These are phyloP conservation scores for Mionectes macconnelli DNA, from an alignment of 2,113 vertebrate genomes.

Conservation along the genomic window DNA sequence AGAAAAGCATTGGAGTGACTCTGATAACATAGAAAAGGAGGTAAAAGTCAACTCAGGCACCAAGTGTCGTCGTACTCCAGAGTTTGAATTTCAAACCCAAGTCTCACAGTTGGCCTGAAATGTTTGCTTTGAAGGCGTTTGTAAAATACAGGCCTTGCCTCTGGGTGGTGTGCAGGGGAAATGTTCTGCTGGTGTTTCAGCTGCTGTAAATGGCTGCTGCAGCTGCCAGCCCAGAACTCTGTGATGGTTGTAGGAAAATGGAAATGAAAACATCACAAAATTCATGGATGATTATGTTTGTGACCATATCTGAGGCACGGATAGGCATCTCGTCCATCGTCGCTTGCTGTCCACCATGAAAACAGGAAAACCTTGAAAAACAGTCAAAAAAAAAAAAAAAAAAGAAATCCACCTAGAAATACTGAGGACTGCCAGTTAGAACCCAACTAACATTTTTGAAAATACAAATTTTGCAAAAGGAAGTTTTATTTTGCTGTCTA, in stretches of 20 bases:
- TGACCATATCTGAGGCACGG: neutral
- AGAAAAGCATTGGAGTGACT: neutral
- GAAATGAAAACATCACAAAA: neutral
- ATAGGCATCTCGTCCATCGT: neutral
- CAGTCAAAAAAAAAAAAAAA: neutral
- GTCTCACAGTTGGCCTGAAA: neutral
- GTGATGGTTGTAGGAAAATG: neutral
- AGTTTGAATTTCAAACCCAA: neutral
- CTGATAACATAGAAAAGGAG: neutral
- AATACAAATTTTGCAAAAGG: neutral
- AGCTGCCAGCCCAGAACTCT: neutral
- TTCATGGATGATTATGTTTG: neutral
- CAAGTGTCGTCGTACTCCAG: rapidly evolving
- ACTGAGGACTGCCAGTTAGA: neutral
- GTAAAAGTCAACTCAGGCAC: neutral
- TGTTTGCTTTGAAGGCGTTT: neutral
- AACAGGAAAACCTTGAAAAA: neutral
- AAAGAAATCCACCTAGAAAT: neutral
- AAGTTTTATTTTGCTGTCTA: neutral
- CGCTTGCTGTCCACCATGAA: neutral
- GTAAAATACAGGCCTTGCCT: neutral
- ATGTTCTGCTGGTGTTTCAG: neutral
- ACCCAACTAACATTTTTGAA: neutral
- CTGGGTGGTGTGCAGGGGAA: neutral
- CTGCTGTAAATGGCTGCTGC: neutral